A percentile compares a stretch with the other conserved stretches of the same genome.
phyloP scores from a whole-genome alignment of 2,888 invertebrate genomes.

The Xanthostigma xanthostigma region DNA sequence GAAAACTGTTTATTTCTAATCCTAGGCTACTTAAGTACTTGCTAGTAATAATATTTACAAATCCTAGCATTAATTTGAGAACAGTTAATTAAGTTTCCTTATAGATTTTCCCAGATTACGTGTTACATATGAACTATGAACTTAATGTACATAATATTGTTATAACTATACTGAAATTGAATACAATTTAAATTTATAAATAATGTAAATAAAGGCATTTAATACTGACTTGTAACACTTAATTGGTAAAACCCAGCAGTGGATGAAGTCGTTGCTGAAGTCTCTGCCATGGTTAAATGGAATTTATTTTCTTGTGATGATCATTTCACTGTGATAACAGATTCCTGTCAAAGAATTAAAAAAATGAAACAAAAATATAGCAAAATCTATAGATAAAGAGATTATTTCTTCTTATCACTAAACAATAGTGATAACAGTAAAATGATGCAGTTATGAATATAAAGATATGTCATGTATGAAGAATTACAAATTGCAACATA shows the following conservation, averaged over 20 bases:
- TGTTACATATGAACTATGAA: background rate
- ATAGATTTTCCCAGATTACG: background rate
- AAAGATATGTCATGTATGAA: background rate
- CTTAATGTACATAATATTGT: background rate
- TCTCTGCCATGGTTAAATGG: slow-evolving; percentile 18
- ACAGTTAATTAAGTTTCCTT: background rate
- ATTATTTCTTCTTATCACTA: background rate
- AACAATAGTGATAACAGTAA: background rate
- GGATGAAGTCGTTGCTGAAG: slow-evolving; percentile 17
- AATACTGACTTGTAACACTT: slow-evolving; percentile 46
- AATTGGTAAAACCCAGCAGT: slow-evolving; percentile 46
- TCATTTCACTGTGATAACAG: no score
- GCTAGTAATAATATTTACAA: no score
- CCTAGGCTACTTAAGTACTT: no score
- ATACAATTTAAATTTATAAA: background rate
- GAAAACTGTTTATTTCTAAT: no score
- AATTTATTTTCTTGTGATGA: background rate
- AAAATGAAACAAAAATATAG: no score
- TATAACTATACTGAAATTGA: background rate
- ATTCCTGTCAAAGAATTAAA: no score
- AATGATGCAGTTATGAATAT: background rate
- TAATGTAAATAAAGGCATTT: background rate
- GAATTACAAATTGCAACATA: no score
- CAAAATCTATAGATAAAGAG: no score
- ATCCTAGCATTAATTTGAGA: no score